Base-by-base conservation (phyloP, 2,888 invertebrate species). In the Nephrotoma flavescens region DNA sequence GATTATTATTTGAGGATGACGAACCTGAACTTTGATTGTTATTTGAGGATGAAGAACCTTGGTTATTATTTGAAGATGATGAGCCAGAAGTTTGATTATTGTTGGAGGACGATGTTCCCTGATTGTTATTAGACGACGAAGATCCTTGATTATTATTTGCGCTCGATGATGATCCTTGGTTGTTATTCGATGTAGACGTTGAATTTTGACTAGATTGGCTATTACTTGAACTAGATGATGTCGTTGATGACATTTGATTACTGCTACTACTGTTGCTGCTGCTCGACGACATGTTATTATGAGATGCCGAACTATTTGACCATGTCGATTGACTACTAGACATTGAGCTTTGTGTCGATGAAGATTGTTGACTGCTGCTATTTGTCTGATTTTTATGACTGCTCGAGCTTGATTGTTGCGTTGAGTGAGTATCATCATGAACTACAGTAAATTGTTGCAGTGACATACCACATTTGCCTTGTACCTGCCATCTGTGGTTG, bases 401-500 rank as follows among this genome's bases (percentile, higher is more conserved):
- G 19, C 47, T 47, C 47, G 87, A 86, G 6, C 83, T 86, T 6
- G 87, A 86, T 7, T 86, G 71, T 47, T 86, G 86, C 3, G 44
- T 6, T 44, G 85, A 85, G 19, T 86, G 71, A 6, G 31, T 71
- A 88, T 87, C 86, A 19, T 44, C 44, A 85, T 71, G 52, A 6
- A 15, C 19, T 31, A 31, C 11, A 11, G 71, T 9, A 71, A 71
- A 71, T 11, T 71, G 71, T 44, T 84, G 31, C 41, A 52, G 45
- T 71, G 86, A 85, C 52, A 86, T 86, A 52, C 88, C 88, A 31
- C 89, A 90, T 88, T 93, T 93, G 4, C 91, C 90, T 88, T 93
- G 93, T 42, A 94, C 94, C 87, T 94, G 93, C 92, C 94, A 94
- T 52, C 93, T 93, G 90, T 96, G 94, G 90, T 96, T 96, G 90